Conservation (phyloP, 2,113 vertebrate genomes). For the Pachyramphus minor region DNA sequence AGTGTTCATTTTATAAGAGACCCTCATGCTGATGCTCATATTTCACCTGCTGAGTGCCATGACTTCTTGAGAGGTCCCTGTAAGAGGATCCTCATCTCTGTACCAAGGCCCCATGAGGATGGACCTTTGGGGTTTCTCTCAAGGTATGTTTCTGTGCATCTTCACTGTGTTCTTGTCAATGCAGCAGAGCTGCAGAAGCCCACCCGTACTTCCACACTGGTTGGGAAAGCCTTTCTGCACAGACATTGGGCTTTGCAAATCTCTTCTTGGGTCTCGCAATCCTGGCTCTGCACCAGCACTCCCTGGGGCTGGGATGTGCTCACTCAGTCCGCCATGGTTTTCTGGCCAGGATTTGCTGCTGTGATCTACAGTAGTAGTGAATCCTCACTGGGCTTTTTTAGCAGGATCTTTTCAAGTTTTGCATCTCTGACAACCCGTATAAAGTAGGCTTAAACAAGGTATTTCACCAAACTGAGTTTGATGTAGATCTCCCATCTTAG, state of each 20-base stretch:
- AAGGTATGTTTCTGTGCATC: not conserved
- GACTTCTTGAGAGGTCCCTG: not conserved
- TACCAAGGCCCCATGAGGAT: not conserved
- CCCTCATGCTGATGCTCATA: fast-evolving
- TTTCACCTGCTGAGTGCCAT: not conserved
- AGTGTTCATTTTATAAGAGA: not conserved
- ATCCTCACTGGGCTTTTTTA: not conserved
- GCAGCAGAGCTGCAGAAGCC: not conserved
- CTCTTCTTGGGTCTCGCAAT: not conserved
- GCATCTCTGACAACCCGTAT: not conserved
- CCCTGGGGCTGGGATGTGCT: not conserved
- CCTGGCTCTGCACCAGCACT: not conserved
- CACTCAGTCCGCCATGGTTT: fast-evolving
- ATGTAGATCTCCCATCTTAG: not conserved
- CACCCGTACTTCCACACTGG: fast-evolving
- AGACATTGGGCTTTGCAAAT: not conserved
- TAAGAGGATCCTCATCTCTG: not conserved
- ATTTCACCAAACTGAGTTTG: not conserved
- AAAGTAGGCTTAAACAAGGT: not conserved
- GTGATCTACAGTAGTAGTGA: not conserved
- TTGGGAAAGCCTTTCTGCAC: not conserved
- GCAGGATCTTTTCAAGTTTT: not conserved
- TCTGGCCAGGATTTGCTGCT: not conserved
- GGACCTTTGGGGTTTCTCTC: not conserved
- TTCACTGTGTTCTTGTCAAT: fast-evolving